Evolutionary conservation across 2,888 invertebrate species (phyloP).

Genomic region (Spodoptera picta): DNA sequence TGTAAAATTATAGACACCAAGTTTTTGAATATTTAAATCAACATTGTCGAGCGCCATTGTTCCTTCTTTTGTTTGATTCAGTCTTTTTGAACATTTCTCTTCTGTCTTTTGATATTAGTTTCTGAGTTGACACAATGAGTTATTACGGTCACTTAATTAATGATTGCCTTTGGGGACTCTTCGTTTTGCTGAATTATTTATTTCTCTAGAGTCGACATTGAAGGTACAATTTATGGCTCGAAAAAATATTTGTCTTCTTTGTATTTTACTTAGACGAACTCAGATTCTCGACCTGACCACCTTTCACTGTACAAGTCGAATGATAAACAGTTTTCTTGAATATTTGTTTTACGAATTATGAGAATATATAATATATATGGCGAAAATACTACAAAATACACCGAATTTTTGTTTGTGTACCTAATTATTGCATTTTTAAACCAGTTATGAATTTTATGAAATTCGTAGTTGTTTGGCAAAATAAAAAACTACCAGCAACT

Average conservation of each 20-base stretch:
- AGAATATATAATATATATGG: too few species aligned
- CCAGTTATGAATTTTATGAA: too few species aligned
- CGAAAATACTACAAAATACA: too few species aligned
- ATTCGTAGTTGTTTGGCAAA: too few species aligned
- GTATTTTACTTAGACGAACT: slow-evolving; percentile 19
- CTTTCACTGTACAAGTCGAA: too few species aligned
- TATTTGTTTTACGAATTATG: too few species aligned
- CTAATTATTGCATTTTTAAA: too few species aligned
- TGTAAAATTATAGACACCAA: slow-evolving; percentile 60
- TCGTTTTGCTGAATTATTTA: slow-evolving; percentile 45
- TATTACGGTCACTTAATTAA: slow-evolving; percentile 72
- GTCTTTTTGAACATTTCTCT: slow-evolving; percentile 42
- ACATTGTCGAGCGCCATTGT: slow-evolving; percentile 52
- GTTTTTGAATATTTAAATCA: slow-evolving; percentile 45
- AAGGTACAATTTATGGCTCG: slow-evolving; percentile 9
- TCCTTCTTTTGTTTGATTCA: slow-evolving; percentile 38
- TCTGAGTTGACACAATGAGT: slow-evolving; percentile 69
- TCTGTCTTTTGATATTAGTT: slow-evolving; percentile 58
- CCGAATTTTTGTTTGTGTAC: too few species aligned
- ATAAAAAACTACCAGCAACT: too few species aligned
- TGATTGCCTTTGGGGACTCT: slow-evolving; percentile 58
- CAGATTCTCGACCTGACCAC: too few species aligned
- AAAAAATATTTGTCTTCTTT: slow-evolving; percentile 13
- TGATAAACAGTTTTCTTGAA: too few species aligned
- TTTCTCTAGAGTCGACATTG: slow-evolving; percentile 23